A percentile compares a stretch with the other conserved stretches of the same genome.
These are phyloP conservation scores for Gallinago undulata DNA, from an alignment of 2,113 vertebrate species.

Conservation along the genomic window DNA sequence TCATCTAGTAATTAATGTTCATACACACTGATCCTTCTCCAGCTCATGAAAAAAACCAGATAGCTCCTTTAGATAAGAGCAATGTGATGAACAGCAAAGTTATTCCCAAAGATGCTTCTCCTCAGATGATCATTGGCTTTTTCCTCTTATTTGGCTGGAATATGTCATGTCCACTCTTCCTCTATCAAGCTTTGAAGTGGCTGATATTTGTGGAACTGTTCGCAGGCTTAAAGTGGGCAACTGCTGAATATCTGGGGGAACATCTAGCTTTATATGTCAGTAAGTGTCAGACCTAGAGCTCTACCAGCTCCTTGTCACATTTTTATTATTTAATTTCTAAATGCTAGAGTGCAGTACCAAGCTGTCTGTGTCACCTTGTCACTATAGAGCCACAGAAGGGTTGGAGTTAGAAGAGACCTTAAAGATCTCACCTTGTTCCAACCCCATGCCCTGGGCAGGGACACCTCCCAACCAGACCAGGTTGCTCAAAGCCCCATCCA, in stretches of 20 bases:
- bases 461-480: too few relatives aligned
- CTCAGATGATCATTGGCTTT: not conserved
- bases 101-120: not conserved
- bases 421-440: too few relatives aligned
- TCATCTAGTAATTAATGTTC: not conserved
- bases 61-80: not conserved
- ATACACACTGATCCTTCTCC: not conserved
- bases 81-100: not conserved
- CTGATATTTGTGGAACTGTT: not conserved
- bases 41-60: not conserved
- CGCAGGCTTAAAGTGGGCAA: not conserved
- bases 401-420: too few relatives aligned
- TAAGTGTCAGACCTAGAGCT: not conserved
- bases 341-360: not conserved
- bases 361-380: not conserved
- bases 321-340: not conserved
- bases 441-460: too few relatives aligned
- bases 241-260: not conserved
- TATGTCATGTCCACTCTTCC: rapidly evolving
- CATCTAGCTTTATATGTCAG: not conserved
- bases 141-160: not conserved
- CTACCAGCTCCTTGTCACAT: not conserved
- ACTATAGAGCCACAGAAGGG: too few relatives aligned
- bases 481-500: too few relatives aligned
- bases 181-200: rapidly evolving